Evolutionary conservation across 1,140 invertebrate genomes (phyloP), one percentile per base, ranked within the genome.

Genomic region (Physella acuta): DNA sequence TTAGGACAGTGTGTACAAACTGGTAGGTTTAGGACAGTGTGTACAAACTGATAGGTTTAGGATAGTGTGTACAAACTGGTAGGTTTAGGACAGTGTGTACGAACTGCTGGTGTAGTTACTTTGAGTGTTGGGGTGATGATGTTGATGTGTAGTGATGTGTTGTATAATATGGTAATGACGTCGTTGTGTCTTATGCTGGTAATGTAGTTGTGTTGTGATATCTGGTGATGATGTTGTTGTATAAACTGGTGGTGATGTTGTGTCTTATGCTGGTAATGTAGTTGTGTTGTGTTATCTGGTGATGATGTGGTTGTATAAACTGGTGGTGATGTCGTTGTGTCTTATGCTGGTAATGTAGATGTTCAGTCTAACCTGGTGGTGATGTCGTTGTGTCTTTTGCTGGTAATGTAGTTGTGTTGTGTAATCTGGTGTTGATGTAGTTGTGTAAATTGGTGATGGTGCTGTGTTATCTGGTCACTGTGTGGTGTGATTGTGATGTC

Each of bases 1-100:
- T 69, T 70, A 82, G 81, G 61, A 78, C 77, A 60, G 77, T 78
- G 5, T 82, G 62, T 58, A 82, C 77, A 4, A 82, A 68, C 28
- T 79, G 75, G 24, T 73, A 33, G 3, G 8, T 14, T 11, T 31
- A n/a, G 58, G 4, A n/a, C n/a, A n/a, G n/a, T n/a, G n/a, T 34
- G 33, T 60, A 31, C 66, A 66, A 53, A 77, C 70, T 26, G 76
- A 71, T 2, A 81, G 79, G 59, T 78, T 69, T 70, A 82, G 81
- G 61, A 78, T 77, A 60, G 77, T 78, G 5, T 82, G 62, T 58
- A 82, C 77, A 4, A 82, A 68, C 28, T 79, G 75, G 24, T 73
- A 33, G 3, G 8, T 14, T 11, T 31, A n/a, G 58, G 4, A n/a
- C n/a, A n/a, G n/a, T n/a, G n/a, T 34, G 33, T 60, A 34, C 33